phyloP scores from a whole-genome alignment of 2,888 invertebrate genomes.

The Cordylochernes scorpioides region DNA sequence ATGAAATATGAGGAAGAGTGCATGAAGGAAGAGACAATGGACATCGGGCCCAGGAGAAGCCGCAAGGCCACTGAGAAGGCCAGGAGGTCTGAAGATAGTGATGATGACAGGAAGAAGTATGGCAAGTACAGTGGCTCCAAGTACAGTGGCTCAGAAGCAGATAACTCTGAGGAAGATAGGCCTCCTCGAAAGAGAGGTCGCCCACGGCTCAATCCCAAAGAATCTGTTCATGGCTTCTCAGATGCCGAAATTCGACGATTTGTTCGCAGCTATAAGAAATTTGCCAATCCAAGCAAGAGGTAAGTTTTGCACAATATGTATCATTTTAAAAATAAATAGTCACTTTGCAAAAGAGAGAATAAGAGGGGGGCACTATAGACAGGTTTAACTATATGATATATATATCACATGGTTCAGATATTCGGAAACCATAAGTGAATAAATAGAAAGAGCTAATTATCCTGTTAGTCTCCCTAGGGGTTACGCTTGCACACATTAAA shows the following conservation, averaged over 20 bases:
- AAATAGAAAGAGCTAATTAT: too few species aligned
- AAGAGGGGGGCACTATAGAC: too few species aligned
- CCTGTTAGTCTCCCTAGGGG: too few species aligned
- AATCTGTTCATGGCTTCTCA: constrained; percentile 52
- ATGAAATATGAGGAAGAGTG: constrained; percentile 72
- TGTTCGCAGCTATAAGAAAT: constrained; percentile 80
- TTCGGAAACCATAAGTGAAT: too few species aligned
- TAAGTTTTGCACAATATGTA: too few species aligned
- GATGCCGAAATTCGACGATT: constrained; percentile 33
- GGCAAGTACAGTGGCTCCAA: constrained; percentile 20
- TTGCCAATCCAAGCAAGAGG: constrained; percentile 48
- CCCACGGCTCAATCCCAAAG: constrained; percentile 40
- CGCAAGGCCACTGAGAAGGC: too few species aligned
- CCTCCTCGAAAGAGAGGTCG: constrained; percentile 42
- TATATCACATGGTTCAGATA: too few species aligned
- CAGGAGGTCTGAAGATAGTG: constrained; percentile 16
- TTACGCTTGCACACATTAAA: too few species aligned
- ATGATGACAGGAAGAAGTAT: constrained; percentile 20
- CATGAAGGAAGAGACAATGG: constrained; percentile 70
- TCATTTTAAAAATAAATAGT: too few species aligned
- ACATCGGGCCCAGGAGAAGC: constrained; percentile 71
- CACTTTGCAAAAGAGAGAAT: too few species aligned
- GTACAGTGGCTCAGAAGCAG: constrained; percentile 23
- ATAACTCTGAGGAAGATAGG: constrained; percentile 41
- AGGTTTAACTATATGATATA: too few species aligned